Evolutionary conservation across 2,888 invertebrate species (phyloP), one percentile per base, ranked within the genome.

Genomic region (Panzeria rudis): DNA sequence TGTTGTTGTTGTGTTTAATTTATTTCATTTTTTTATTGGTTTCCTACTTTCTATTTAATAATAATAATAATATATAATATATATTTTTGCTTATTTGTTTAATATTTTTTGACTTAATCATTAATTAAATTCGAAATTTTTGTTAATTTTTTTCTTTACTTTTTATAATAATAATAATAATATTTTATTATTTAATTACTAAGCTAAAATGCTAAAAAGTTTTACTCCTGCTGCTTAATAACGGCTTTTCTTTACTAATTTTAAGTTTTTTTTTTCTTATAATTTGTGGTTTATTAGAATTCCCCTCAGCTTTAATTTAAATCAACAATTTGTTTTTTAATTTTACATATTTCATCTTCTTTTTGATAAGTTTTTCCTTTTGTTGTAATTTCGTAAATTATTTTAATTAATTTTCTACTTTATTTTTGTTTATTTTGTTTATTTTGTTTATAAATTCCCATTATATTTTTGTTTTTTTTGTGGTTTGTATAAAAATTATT

Each of bases 61-160:
- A 73, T 80, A 66, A 59, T 59, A 59, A 52, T 52, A 23, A 52
- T 52, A 50, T 17, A 59, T 59, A 59, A 82, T 82, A 82, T 76
- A 82, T 82, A 82, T 73, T 82, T 50, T 69, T 59, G 41, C 64
- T 76, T 81, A 61, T 86, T 73, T 59, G 80, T 87, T 87, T 83
- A 82, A 83, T 61, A 84, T 82, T 29, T 29, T 29, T 89, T 87
- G 87, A 85, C 91, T 91, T 91, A 91, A 87, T 89, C 84, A 90
- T 89, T 91, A 91, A 88, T 91, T 91, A 91, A 91, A 91, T 91
- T 91, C 91, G 91, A 91, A 91, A 90, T 91, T 91, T 91, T 91
- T 91, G 91, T 90, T 91, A 90, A 90, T 89, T 89, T 82, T 84
- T 85, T 84, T 84, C 76, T 78, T 81, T 84, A 76, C 79, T 77